Conservation (phyloP, 2,888 invertebrate species). For the Neocrepidodera transversa region DNA sequence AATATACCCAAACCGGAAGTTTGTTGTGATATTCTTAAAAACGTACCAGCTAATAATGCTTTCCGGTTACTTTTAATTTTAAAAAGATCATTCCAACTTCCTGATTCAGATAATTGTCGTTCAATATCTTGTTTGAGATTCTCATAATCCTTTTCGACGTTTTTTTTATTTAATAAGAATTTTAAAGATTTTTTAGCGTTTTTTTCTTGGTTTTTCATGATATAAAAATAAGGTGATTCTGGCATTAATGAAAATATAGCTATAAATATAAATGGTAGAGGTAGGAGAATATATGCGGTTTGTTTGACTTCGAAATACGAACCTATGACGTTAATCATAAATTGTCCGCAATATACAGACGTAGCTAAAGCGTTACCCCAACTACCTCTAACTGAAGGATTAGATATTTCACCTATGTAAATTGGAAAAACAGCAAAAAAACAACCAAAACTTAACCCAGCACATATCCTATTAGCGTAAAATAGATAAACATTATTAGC, state of each 20-base stretch:
- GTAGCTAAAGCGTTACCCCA: constrained; percentile 21
- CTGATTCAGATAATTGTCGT: constrained; percentile 51
- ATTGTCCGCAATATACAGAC: constrained; percentile 2
- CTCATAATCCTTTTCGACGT: constrained; percentile 46
- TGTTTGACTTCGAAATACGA: constrained; percentile 24
- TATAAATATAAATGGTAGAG: constrained; percentile 66
- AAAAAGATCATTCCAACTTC: constrained; percentile 49
- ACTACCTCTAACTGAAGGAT: constrained; percentile 20
- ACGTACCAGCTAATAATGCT: constrained; percentile 46
- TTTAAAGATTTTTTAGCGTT: constrained; percentile 43
- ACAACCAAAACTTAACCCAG: constrained; percentile 45
- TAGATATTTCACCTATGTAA: constrained; percentile 24
- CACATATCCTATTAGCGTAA: constrained; percentile 46
- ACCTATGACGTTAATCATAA: constrained; percentile 7
- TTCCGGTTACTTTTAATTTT: constrained; percentile 47
- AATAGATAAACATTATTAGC: constrained; percentile 47
- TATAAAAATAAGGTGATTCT: constrained; percentile 58
- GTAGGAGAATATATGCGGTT: constrained; percentile 65
- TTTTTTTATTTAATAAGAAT: constrained; percentile 40
- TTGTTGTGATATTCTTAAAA: constrained; percentile 50
- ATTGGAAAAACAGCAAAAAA: constrained; percentile 33
- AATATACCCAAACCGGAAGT: constrained; percentile 49
- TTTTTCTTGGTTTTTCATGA: constrained; percentile 39
- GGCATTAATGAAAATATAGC: constrained; percentile 67
- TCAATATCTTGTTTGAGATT: constrained; percentile 46